Base-by-base conservation (phyloP, 2,797 vertebrate genomes). In the Apogon talboti region DNA sequence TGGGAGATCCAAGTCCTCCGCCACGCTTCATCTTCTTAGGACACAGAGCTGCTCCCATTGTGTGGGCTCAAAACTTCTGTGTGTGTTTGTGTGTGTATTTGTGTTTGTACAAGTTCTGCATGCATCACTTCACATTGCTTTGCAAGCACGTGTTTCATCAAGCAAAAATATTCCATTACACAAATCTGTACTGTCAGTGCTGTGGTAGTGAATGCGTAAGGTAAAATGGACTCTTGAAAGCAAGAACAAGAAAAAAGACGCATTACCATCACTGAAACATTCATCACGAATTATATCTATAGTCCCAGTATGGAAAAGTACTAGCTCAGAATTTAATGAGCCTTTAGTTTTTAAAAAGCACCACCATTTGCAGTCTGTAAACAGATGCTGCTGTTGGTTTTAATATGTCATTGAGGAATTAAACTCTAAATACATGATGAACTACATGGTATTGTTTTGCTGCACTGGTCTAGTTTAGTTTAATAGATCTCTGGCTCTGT, bases 1-100 rank as follows among this genome's bases (percentile, higher is more conserved):
- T 90, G 74, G 68, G 82, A 85, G 80, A 89, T 86, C 84, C 87
- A 86, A 84, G 74, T 83, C 66, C 79, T 74, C 54, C 58, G 61
- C 82, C 78, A 63, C 59, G 46, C 79, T 85, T 84, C 69, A 57
- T 81, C 76, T 80, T 82, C 76, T 74, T 50, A 66, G 79, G 76
- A 78, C 64, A 42, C 64, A 49, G 56, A 21, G 66, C 81, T 79
- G 81, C 79, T 79, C 60, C 77, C 76, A 73, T 86, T 79, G 84
- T 78, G 77, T 66, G 74, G 62, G 61, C 68, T 76, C 60, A 14
- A 24, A 58, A 56, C 51, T 33, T 57, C 49, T 54, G 19, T 61
- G 38, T 61, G 44, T 51, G 44, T 66, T 24, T 53, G 4, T 53
- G 1, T 59, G 51, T 71, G 66, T 68, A 2, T 70, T 16, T 75